Percentiles rank a stretch among this genome's conserved stretches.
Conservation (phyloP, 2,888 invertebrate genomes). For the Chrysotoxum bicinctum region DNA sequence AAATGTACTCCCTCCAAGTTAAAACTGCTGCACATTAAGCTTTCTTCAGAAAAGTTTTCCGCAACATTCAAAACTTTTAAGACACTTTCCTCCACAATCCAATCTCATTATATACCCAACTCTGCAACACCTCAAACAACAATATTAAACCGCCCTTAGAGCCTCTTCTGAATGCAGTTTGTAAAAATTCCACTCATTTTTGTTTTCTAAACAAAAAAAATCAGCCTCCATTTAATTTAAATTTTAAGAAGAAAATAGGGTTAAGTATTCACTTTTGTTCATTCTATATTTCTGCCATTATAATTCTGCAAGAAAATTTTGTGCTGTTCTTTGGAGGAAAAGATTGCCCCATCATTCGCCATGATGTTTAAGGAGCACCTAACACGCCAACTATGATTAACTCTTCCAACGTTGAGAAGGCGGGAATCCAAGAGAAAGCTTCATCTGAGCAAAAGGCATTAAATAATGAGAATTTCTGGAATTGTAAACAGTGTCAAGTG, state of each 20-base stretch:
- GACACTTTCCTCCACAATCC: background rate
- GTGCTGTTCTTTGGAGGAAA: background rate
- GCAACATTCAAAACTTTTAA: background rate
- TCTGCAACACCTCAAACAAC: constrained; percentile 3
- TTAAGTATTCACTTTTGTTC: constrained; percentile 26
- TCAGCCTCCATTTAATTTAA: background rate
- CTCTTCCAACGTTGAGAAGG: background rate
- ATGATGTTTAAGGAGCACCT: background rate
- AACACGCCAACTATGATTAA: constrained; percentile 27
- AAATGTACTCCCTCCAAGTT: background rate
- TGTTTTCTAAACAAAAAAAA: background rate
- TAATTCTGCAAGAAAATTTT: constrained; percentile 17
- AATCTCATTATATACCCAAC: background rate
- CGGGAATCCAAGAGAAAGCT: background rate
- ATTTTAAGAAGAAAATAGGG: constrained; percentile 29
- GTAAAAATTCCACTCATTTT: background rate
- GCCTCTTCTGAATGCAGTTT: background rate
- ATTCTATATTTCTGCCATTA: background rate
- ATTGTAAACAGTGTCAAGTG: constrained; percentile 59
- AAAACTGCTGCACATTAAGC: background rate
- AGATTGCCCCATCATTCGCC: background rate
- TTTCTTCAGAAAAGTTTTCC: background rate
- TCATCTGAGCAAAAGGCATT: background rate
- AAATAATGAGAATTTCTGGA: constrained; percentile 25
- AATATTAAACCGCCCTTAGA: background rate